Base-by-base conservation (phyloP, 2,888 invertebrate genomes). In the Oscheius sp. region DNA sequence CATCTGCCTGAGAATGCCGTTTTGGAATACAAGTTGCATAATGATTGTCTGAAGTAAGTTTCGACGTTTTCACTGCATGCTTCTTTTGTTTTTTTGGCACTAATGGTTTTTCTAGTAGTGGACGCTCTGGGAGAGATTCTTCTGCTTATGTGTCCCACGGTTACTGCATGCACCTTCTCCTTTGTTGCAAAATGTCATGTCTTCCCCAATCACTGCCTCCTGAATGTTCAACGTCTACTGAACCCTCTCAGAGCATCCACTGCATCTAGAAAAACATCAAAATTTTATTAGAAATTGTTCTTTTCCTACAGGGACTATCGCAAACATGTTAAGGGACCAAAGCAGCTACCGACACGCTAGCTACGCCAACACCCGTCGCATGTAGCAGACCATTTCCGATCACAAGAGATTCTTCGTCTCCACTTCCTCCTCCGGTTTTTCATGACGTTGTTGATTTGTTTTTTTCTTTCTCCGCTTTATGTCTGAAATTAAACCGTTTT, bases 1-100 rank as follows among this genome's bases (percentile, higher is more conserved):
- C 96, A 97, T 92, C 93, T 99, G 90, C 97, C 97, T 80, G 92
- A 94, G 72, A 93, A 94, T 91, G 94, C 95, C 88, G 93, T 94
- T 88, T 93, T 99, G 92, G 98, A 98, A 92, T 99, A 99, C 89
- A 92, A 92, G 83, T 90, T 90, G 76, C 92, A 92, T 84, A 91
- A 89, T 70, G 91, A 92, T 80, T 94, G 94, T 91, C 92, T 94
- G 87, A 94, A 94, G 93, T 93, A 92, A 85, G 91, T 90, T 78
- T 55, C 7, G 7, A 29, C n/a, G 7, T 35, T 63, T 32, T n/a
- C n/a, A 10, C 9, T 47, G 63, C 70, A 70, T 32, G 57, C 42
- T 13, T 33, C 11, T 42, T 7, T 42, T 35, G 50, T 68, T 48
- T 48, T 42, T 42, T 66, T 51, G 33, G 66, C 51, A 53, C 53